phyloP scores from a whole-genome alignment of 1,140 invertebrate species.

The Planococcus citri region DNA sequence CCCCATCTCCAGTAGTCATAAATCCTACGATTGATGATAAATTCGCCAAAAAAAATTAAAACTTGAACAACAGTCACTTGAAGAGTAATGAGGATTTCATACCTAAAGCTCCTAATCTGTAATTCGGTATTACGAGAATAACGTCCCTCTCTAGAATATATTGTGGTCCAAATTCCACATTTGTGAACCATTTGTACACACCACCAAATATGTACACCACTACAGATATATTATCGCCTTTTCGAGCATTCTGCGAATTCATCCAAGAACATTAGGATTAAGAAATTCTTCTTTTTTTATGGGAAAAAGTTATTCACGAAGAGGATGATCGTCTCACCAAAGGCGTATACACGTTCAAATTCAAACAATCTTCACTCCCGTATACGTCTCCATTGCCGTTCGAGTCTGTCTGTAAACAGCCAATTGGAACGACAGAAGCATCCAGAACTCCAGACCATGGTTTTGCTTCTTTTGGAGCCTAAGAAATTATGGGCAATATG shows the following conservation, averaged over 20 bases:
- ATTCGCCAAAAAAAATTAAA: too few species aligned
- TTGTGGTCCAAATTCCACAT: conserved; percentile 44
- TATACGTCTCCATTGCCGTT: too few species aligned
- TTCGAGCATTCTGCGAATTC: not conserved
- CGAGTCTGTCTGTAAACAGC: not conserved
- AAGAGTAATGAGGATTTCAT: conserved; percentile 13
- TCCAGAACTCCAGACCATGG: conserved; percentile 22
- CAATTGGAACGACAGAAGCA: not conserved
- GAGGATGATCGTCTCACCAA: not conserved
- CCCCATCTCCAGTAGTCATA: conserved; percentile 41
- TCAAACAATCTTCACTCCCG: conserved; percentile 25
- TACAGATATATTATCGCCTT: conserved; percentile 31
- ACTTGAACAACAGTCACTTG: too few species aligned
- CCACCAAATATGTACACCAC: conserved; percentile 46
- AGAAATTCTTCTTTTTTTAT: too few species aligned
- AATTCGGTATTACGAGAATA: conserved; percentile 64
- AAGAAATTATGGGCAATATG: not conserved
- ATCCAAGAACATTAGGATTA: too few species aligned
- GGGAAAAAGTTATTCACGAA: too few species aligned
- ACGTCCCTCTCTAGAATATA: conserved; percentile 58
- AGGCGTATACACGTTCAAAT: conserved; percentile 24
- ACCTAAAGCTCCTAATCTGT: conserved; percentile 51
- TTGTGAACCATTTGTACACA: conserved; percentile 32
- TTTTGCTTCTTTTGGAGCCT: conserved; percentile 11
- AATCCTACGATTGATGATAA: conserved; percentile 33